These are phyloP conservation scores for Megatriorchis doriae DNA, from an alignment of 2,113 vertebrate species.

Conservation along the genomic window DNA sequence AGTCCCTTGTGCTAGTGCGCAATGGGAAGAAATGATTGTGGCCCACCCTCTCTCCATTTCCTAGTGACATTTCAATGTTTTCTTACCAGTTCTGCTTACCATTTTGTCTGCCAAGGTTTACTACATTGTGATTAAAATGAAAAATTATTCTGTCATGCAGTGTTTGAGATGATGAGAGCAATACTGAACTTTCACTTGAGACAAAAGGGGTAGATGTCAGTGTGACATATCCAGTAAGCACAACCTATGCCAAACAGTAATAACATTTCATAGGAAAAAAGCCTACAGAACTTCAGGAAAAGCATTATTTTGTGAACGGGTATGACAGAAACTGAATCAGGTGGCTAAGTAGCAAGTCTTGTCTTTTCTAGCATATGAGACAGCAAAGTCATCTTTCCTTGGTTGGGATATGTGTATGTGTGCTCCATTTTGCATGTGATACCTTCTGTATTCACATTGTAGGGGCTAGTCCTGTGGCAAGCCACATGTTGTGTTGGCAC, in stretches of 20 bases:
- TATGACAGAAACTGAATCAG: neutral
- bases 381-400: neutral
- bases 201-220: neutral
- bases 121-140: neutral
- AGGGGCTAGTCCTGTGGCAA: neutral
- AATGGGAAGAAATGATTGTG: neutral
- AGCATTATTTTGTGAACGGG: neutral
- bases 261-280: neutral
- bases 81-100: neutral
- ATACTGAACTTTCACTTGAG: neutral
- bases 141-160: neutral
- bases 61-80: neutral
- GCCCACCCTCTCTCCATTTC: neutral
- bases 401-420: fast-evolving
- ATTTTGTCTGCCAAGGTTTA: neutral
- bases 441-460: neutral
- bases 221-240: neutral
- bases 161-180: neutral
- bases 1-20: neutral
- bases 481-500: neutral
- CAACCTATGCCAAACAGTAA: neutral
- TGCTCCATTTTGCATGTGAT: neutral
- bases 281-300: neutral
- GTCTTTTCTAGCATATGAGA: neutral
- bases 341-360: neutral